These are phyloP conservation scores for Drosophila yooni DNA, from an alignment of 2,888 invertebrate species.

Conservation along the genomic window DNA sequence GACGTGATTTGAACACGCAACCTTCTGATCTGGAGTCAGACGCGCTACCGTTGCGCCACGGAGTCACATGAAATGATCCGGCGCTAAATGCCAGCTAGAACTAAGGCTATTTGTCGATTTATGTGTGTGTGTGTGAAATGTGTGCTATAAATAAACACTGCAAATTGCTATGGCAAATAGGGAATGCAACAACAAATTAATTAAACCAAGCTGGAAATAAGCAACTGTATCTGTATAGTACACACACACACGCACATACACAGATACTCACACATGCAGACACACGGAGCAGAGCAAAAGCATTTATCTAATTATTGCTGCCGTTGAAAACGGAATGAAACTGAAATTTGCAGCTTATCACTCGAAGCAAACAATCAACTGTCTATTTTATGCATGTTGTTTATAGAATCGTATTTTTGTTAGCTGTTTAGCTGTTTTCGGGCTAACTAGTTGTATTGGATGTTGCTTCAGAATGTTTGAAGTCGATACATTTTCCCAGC, in stretches of 20 bases:
- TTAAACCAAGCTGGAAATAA: background rate
- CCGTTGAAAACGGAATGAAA: background rate
- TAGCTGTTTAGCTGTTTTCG: background rate
- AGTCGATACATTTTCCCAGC: background rate
- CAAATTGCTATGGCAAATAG: background rate
- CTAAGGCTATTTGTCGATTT: background rate
- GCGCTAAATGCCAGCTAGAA: conserved; percentile 17
- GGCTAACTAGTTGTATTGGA: background rate
- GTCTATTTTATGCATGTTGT: background rate
- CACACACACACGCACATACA: background rate
- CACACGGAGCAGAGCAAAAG: background rate
- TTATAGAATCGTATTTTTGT: background rate
- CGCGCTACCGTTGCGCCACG: conserved; percentile 64
- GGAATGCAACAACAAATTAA: conserved; percentile 15
- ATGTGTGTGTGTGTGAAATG: background rate
- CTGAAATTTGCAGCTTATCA: conserved; percentile 7
- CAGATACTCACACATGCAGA: background rate
- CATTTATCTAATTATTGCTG: conserved; percentile 19
- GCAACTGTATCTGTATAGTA: background rate
- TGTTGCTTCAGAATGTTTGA: background rate
- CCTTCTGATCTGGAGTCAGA: conserved; percentile 64
- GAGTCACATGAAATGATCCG: conserved; percentile 44
- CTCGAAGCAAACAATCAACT: background rate
- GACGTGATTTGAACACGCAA: conserved; percentile 65
- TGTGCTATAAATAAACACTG: background rate